Evolutionary conservation across 2,888 invertebrate species (phyloP).

Genomic region (Holacanthella duospinosa): DNA sequence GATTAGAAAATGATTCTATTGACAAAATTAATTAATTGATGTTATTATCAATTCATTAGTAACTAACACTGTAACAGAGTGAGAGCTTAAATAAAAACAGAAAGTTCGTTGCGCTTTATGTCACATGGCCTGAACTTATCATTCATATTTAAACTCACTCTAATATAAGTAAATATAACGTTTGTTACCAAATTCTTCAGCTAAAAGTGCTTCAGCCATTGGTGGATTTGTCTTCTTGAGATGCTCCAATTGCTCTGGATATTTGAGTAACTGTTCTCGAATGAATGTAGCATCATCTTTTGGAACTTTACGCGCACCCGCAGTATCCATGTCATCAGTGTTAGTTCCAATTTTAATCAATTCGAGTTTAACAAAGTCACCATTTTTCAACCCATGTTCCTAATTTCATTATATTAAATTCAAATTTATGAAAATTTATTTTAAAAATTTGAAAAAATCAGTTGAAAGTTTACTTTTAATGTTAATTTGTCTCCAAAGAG

Average conservation of each 20-base stretch:
- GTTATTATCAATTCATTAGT: neutral
- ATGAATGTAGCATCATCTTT: neutral
- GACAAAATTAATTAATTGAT: neutral
- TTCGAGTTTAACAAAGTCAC: neutral
- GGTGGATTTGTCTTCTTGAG: conserved; percentile 3
- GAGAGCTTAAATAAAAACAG: too few species aligned
- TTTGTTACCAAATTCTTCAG: neutral
- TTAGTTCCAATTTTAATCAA: neutral
- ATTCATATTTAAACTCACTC: too few species aligned
- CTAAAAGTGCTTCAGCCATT: neutral
- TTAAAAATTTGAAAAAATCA: neutral
- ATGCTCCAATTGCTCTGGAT: neutral
- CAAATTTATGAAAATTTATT: neutral
- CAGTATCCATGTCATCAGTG: too few species aligned
- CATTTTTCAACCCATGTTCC: neutral
- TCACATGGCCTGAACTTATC: too few species aligned
- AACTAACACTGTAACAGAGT: too few species aligned
- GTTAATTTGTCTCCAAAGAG: neutral
- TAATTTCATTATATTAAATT: neutral
- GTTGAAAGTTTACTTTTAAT: neutral
- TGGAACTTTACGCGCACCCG: too few species aligned
- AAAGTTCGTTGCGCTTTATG: too few species aligned
- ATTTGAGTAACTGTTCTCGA: neutral
- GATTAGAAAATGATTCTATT: neutral
- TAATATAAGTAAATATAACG: too few species aligned